Conservation (phyloP, 2,797 vertebrate genomes). For the Pogoniulus pusillus region DNA sequence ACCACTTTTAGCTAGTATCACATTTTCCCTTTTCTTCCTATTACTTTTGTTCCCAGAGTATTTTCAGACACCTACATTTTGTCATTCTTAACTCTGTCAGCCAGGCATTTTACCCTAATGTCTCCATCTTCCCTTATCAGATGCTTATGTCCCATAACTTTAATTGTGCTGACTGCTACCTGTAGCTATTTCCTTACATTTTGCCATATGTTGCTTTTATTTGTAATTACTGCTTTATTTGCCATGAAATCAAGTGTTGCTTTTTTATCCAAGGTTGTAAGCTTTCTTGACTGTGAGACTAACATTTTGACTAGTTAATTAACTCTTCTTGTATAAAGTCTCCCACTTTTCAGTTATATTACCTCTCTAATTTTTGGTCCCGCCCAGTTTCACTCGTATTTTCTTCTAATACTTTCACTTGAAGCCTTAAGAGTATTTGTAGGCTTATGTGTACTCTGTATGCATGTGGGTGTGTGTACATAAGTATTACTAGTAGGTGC, state of each 20-base stretch:
- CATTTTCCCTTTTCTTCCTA: neutral
- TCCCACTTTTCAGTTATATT: neutral
- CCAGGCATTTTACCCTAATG: neutral
- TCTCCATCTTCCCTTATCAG: neutral
- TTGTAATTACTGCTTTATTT: slow-evolving; percentile 39
- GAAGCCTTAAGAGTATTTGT: neutral
- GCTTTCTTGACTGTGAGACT: neutral
- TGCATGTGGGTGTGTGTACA: accelerated
- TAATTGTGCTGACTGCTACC: slow-evolving; percentile 6
- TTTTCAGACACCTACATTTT: neutral
- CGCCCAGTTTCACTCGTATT: neutral
- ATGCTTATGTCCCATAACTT: neutral
- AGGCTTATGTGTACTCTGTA: neutral
- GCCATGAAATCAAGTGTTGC: neutral
- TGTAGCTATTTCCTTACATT: slow-evolving; percentile 25
- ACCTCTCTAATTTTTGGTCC: neutral
- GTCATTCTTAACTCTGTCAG: neutral
- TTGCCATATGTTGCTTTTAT: slow-evolving; percentile 23
- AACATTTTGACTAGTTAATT: slow-evolving; percentile 12
- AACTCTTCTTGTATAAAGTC: neutral
- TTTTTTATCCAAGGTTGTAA: neutral
- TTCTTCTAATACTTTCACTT: neutral
- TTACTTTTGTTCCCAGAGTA: neutral
- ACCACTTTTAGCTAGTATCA: neutral
- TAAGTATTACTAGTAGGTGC: neutral